Evolutionary conservation across 2,888 invertebrate species (phyloP).

Genomic region (Himalopsyche anomala): DNA sequence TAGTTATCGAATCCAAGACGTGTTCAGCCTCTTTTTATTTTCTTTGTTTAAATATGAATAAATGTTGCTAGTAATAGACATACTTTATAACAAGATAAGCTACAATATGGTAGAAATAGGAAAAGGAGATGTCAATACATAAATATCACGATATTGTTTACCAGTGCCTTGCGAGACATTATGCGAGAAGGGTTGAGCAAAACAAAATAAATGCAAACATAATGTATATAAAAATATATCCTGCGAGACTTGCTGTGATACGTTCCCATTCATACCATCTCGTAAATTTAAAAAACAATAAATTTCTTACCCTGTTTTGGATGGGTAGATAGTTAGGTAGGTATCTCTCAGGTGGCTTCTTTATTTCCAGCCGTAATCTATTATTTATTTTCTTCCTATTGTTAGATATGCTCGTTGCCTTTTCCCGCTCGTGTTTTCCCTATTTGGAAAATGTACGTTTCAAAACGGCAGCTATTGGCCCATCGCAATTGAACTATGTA

Average conservation of each 20-base stretch:
- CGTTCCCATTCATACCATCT: constrained; percentile 60
- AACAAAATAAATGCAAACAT: constrained; percentile 26
- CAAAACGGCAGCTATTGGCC: constrained; percentile 24
- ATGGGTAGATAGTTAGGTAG: constrained; percentile 47
- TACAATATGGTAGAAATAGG: too few relatives aligned
- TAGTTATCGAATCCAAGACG: too few relatives aligned
- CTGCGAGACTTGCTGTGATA: constrained; percentile 36
- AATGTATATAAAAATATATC: constrained; percentile 8
- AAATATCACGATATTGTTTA: constrained; percentile 1
- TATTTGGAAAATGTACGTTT: constrained; percentile 54
- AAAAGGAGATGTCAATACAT: neutral
- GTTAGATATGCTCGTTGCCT: constrained; percentile 56
- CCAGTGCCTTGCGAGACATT: constrained; percentile 23
- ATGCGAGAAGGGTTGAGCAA: constrained; percentile 36
- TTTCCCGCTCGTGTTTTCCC: constrained; percentile 49
- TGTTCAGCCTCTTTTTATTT: too few relatives aligned
- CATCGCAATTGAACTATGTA: neutral
- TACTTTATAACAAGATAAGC: too few relatives aligned
- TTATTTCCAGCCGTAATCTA: constrained; percentile 58
- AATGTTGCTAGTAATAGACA: too few relatives aligned
- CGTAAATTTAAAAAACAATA: constrained; percentile 64
- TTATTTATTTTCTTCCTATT: constrained; percentile 63
- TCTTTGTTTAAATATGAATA: too few relatives aligned
- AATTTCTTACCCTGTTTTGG: constrained; percentile 60
- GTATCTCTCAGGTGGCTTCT: constrained; percentile 58